Evolutionary conservation across 2,888 invertebrate genomes (phyloP).

Genomic region (Plusia festucae): DNA sequence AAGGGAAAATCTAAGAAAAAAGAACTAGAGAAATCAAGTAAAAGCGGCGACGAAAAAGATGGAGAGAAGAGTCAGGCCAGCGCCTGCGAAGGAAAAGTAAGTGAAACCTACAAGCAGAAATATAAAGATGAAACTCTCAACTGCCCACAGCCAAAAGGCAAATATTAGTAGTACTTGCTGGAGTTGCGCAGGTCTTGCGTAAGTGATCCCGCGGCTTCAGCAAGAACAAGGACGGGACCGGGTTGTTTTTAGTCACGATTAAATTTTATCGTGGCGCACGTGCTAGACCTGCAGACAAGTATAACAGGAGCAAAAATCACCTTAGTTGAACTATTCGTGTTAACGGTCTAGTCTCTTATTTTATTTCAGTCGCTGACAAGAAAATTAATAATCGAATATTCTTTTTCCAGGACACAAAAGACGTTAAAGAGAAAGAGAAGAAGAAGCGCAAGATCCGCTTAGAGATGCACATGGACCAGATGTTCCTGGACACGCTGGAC

Average conservation of each 20-base stretch:
- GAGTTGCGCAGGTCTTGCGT: too few relatives aligned
- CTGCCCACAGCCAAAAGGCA: too few relatives aligned
- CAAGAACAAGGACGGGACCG: too few relatives aligned
- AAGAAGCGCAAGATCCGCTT: conserved; percentile 97
- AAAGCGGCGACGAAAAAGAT: conserved; percentile 88
- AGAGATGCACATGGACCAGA: conserved; percentile 99
- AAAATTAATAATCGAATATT: not conserved
- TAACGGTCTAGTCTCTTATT: too few relatives aligned
- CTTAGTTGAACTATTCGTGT: too few relatives aligned
- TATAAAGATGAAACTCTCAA: too few relatives aligned
- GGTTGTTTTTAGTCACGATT: too few relatives aligned
- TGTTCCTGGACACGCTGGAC: conserved; percentile 97
- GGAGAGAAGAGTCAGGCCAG: conserved; percentile 82
- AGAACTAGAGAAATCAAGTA: conserved; percentile 85
- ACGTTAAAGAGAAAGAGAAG: conserved; percentile 85
- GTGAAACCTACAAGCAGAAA: not conserved
- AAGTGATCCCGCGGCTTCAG: too few relatives aligned
- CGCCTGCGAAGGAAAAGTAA: conserved; percentile 83
- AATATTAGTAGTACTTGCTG: not conserved
- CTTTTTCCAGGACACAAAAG: conserved; percentile 74
- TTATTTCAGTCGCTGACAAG: too few relatives aligned
- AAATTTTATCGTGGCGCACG: too few relatives aligned
- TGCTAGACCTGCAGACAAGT: too few relatives aligned
- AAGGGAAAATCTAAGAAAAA: conserved; percentile 90
- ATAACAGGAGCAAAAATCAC: too few relatives aligned